Conservation (phyloP, 92 coral and sea anemone species). For the Isaurus tuberculatus region DNA sequence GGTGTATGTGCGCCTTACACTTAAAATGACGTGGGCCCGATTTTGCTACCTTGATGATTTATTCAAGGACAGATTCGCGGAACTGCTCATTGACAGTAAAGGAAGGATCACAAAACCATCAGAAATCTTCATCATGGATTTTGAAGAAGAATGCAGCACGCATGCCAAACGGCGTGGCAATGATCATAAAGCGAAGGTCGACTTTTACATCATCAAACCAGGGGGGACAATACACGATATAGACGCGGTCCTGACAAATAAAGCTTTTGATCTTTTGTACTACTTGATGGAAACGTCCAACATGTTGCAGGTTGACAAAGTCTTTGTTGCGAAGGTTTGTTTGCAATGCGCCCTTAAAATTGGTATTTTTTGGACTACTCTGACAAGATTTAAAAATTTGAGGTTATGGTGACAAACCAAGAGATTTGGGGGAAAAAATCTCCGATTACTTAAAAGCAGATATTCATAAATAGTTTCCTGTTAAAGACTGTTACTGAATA, state of each 20-base stretch:
- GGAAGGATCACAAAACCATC: slow-evolving; percentile 26
- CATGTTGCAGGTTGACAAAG: slow-evolving; percentile 44
- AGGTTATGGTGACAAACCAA: too few relatives aligned
- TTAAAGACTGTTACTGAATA: too few relatives aligned
- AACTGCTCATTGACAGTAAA: slow-evolving; percentile 44
- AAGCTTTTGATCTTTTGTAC: slow-evolving; percentile 57
- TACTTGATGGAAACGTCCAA: slow-evolving; percentile 54
- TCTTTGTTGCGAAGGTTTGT: slow-evolving; percentile 33
- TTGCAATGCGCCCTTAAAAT: neutral
- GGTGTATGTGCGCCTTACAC: slow-evolving; percentile 52
- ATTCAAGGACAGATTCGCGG: slow-evolving; percentile 66
- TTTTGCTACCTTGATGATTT: slow-evolving; percentile 60
- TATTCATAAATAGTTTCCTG: too few relatives aligned
- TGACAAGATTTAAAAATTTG: too few relatives aligned
- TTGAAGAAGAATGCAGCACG: slow-evolving; percentile 12
- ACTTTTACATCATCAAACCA: slow-evolving; percentile 23
- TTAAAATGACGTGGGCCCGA: slow-evolving; percentile 61
- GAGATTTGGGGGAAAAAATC: too few relatives aligned
- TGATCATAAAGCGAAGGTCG: slow-evolving; percentile 11
- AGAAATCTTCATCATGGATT: slow-evolving; percentile 13
- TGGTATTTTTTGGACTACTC: neutral
- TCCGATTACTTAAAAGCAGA: too few relatives aligned
- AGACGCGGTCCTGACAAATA: slow-evolving; percentile 68
- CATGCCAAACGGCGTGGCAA: slow-evolving; percentile 1
- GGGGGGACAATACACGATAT: slow-evolving; percentile 19